phyloP scores from a whole-genome alignment of 2,888 invertebrate genomes.

The Willowsia nigromaculata region DNA sequence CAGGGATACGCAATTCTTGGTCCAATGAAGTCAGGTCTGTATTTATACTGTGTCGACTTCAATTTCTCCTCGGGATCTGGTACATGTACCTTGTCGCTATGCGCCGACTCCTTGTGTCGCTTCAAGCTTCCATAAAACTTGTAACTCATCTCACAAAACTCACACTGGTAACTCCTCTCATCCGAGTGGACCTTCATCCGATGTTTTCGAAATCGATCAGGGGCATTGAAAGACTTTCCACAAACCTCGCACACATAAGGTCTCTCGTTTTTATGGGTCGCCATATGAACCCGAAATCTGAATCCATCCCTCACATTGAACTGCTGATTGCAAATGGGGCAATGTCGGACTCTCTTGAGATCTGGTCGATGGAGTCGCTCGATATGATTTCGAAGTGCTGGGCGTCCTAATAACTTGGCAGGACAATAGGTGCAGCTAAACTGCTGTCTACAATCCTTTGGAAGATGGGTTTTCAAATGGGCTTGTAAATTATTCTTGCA shows the following conservation, averaged over 20 bases:
- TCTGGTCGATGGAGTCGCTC: constrained; percentile 3
- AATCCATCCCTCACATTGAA: background rate
- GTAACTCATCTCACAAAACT: constrained; percentile 26
- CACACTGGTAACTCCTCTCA: constrained; percentile 2
- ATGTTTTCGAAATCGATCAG: background rate
- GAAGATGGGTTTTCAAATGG: background rate
- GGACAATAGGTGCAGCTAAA: background rate
- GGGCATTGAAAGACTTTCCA: background rate
- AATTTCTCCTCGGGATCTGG: background rate
- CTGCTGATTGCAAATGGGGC: constrained; percentile 1
- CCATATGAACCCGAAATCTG: background rate
- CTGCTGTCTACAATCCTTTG: background rate
- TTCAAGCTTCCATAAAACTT: background rate
- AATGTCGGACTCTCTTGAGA: background rate
- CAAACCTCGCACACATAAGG: background rate
- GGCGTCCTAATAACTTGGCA: background rate
- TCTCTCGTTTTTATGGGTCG: background rate
- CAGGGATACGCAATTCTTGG: constrained; percentile 48
- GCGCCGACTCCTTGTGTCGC: background rate
- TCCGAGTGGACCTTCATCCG: background rate
- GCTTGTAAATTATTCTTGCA: background rate
- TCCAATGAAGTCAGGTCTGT: constrained; percentile 11
- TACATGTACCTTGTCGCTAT: constrained; percentile 5
- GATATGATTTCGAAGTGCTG: background rate
- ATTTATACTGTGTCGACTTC: background rate